Base-by-base conservation (phyloP, 2,888 invertebrate genomes). In the Drosophila pseudotakahashii region DNA sequence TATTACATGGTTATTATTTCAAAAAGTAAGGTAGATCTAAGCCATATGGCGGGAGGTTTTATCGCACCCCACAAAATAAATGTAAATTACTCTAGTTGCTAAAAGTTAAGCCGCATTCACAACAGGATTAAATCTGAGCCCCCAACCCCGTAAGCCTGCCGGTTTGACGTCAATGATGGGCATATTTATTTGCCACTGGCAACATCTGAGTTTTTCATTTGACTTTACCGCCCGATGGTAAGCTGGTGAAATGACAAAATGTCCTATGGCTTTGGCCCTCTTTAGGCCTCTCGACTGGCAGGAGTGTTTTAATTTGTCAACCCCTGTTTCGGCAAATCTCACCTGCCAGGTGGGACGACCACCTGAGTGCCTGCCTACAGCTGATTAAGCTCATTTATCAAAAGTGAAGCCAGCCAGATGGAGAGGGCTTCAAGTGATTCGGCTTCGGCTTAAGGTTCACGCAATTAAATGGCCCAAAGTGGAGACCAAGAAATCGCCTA, bases 361-460 rank as follows among this genome's bases (percentile, higher is more conserved):
- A 44, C 62, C 47, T 63, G 73, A 54, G 50, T 30, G 47, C 75
- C 53, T 76, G 70, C 63, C 76, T 71, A 81, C 84, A 81, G 75
- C 75, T 83, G 84, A 83, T 81, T 75, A 77, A 77, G 79, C 63
- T 67, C 70, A 71, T 80, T 83, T 71, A 78, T 81, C 76, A 76
- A 70, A 75, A 51, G 45, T 23, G 54, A 62, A 66, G 26, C 23
- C 54, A n/a, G 36, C 19, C 54, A 59, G 53, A n/a, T 53, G 36
- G 2, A 3, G 30, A 26, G 16, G 19, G 34, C 48, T 32, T 13
- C 32, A 54, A 52, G 39, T 30, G 36, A 34, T 41, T 36, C 30
- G 14, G 9, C 30, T 7, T 32, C 32, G 26, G 19, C 58, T 51
- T 62, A 53, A 11, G 47, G 41, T 55, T 70, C 52, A 26, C 11